A percentile compares a stretch with the other conserved stretches of the same genome.
These are phyloP conservation scores for Orbicella faveolata DNA, from an alignment of 64 coral and sea anemone genomes.

Conservation along the genomic window DNA sequence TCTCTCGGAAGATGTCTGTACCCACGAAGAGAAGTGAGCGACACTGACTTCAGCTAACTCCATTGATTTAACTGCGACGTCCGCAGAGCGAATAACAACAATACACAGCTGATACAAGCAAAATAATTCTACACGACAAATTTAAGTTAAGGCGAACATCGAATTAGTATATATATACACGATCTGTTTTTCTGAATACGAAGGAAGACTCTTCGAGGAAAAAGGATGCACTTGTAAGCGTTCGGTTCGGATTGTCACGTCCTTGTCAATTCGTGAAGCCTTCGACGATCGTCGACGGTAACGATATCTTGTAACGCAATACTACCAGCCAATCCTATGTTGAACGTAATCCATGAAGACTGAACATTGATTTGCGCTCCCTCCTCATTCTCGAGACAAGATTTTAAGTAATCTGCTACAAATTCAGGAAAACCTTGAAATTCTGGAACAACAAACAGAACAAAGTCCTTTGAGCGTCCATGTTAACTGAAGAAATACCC, in stretches of 20 bases:
- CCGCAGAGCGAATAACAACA: neutral
- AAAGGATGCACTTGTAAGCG: too few species aligned
- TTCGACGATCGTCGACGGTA: too few species aligned
- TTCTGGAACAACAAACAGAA: neutral
- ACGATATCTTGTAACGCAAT: too few species aligned
- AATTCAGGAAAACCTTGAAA: neutral
- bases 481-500: neutral
- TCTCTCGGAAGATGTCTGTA: neutral
- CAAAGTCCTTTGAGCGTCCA: neutral
- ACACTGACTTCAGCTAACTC: neutral
- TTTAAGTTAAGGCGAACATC: too few species aligned
- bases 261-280: too few species aligned
- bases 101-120: neutral
- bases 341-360: neutral
- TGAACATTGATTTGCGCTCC: neutral
- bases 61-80: neutral
- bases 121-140: neutral
- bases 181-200: too few species aligned
- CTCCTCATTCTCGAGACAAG: neutral
- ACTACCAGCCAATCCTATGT: too few species aligned
- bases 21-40: constrained; percentile 24
- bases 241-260: too few species aligned
- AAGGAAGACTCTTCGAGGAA: too few species aligned
- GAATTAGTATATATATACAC: too few species aligned
- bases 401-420: neutral